Conservation (phyloP, 2,113 vertebrate genomes). For the Rhipidura dahli region DNA sequence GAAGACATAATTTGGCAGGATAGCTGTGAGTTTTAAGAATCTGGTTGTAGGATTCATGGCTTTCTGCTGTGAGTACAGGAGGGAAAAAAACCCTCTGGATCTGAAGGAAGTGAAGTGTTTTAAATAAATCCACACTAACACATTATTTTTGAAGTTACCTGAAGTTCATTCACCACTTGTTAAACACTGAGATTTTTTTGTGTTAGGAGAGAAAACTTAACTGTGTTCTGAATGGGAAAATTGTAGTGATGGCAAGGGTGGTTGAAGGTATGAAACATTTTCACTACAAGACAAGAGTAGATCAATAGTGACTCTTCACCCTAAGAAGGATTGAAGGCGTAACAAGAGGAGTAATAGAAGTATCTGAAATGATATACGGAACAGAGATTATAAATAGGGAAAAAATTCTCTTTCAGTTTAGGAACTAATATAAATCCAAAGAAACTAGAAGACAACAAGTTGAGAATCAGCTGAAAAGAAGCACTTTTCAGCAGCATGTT, state of each 20-base stretch:
- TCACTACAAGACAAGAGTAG: background rate
- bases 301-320: background rate
- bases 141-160: background rate
- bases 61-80: background rate
- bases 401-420: background rate
- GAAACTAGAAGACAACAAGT: background rate
- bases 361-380: background rate
- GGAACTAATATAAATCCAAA: background rate
- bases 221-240: background rate
- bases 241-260: background rate
- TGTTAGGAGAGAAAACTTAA: background rate
- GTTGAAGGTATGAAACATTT: background rate
- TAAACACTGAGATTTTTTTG: background rate
- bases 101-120: background rate
- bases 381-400: background rate
- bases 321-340: background rate
- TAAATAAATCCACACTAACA: background rate
- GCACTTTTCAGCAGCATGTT: background rate
- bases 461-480: background rate
- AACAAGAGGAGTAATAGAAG: background rate
- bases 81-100: background rate
- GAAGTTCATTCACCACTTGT: background rate
- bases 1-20: background rate
- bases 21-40: background rate
- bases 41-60: background rate